These are phyloP conservation scores for Hiodon alosoides DNA, from an alignment of 2,113 vertebrate genomes.

Conservation along the genomic window DNA sequence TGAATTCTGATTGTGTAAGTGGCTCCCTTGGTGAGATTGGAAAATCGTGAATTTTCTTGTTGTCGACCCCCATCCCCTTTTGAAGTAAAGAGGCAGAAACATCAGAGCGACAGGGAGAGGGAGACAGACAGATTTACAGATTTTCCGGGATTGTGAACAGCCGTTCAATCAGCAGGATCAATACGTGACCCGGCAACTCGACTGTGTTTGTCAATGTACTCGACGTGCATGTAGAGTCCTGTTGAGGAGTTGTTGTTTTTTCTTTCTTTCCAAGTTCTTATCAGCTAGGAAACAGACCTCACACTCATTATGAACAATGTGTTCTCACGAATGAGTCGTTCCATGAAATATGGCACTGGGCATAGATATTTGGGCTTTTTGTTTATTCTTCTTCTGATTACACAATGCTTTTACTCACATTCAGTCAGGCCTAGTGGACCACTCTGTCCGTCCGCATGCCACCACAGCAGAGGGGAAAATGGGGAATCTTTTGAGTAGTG, in stretches of 20 bases:
- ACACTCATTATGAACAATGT: slow-evolving; percentile 5
- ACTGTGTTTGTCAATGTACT: neutral
- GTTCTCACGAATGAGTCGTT: neutral
- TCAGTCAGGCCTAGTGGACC: neutral
- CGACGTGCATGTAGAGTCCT: no score
- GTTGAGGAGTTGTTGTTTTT: no score
- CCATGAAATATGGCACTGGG: neutral
- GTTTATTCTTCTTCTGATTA: neutral
- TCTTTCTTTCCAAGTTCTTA: neutral
- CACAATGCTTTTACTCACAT: neutral
- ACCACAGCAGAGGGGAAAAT: no score
- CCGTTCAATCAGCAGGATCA: neutral
- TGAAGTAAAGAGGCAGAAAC: neutral
- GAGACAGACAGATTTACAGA: neutral
- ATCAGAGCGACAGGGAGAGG: neutral
- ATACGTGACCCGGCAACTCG: neutral
- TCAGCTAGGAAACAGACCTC: slow-evolving; percentile 10
- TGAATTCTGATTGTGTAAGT: no score
- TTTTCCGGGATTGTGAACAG: neutral
- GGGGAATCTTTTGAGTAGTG: no score
- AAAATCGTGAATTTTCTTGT: no score
- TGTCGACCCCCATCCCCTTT: no score
- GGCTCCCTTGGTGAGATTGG: no score
- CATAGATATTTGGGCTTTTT: neutral
- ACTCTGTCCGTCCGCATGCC: no score